These are phyloP conservation scores for Heliothis peltigera DNA, from an alignment of 2,888 invertebrate genomes.

Conservation along the genomic window DNA sequence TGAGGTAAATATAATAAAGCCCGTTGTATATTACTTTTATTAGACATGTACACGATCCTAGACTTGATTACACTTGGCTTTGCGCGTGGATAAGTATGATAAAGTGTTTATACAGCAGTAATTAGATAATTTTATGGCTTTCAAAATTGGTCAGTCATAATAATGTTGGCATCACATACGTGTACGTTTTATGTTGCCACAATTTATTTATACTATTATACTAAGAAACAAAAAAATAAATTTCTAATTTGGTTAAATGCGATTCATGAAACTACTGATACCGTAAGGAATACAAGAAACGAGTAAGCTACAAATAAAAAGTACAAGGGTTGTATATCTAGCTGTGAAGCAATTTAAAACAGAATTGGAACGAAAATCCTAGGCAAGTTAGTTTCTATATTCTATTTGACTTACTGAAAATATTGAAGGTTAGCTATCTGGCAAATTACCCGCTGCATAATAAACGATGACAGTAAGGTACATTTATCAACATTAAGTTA, in stretches of 20 bases:
- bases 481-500: conserved; percentile 48
- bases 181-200: conserved; percentile 10
- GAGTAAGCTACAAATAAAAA: not conserved
- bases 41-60: conserved; percentile 19
- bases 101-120: conserved; percentile 28
- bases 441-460: conserved; percentile 29
- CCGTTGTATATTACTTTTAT: conserved; percentile 20
- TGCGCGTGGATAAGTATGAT: conserved; percentile 25
- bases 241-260: conserved; percentile 5
- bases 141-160: conserved; percentile 28
- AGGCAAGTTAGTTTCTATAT: conserved; percentile 16
- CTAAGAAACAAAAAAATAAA: conserved; percentile 11
- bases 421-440: conserved; percentile 27
- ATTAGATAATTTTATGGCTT: conserved; percentile 25
- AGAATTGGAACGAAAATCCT: conserved; percentile 8
- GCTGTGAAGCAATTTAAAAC: conserved; percentile 15
- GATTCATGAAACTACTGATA: not conserved
- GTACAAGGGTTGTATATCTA: conserved; percentile 4
- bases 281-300: not conserved
- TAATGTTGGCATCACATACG: conserved; percentile 3
- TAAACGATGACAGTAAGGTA: conserved; percentile 36
- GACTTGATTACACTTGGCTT: conserved; percentile 21
- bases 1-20: conserved; percentile 15
- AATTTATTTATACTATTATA: not conserved
- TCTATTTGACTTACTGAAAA: conserved; percentile 22